Base-by-base conservation (phyloP, 1,140 invertebrate species). In the Drosophila kanapiae region DNA sequence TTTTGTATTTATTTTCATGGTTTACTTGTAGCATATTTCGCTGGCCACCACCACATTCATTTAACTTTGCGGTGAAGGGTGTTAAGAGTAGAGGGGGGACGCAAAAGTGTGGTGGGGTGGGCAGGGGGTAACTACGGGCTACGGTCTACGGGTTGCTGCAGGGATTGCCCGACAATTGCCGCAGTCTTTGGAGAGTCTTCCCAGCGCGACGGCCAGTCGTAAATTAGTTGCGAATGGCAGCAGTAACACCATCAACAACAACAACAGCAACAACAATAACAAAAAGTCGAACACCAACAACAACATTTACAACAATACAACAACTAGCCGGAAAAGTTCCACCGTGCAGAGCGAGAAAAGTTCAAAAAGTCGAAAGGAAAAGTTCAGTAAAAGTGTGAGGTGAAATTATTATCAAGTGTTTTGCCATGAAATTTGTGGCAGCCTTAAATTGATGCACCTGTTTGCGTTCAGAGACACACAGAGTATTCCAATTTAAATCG, bases 131-230 rank as follows among this genome's bases (percentile, higher is more conserved):
- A 0, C 6, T 3, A 0, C n/a, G 13, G 40, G 29, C 16, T 33
- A 18, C n/a, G 13, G 40, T 18, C 16, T 33, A 18, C 33, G 37
- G 51, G 69, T 48, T 67, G 65, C 35, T 48, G 59, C 40, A 61
- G 40, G 75, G 37, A 62, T 62, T 53, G 75, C 42, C 60, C 81
- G 59, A 84, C 81, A 84, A 80, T 84, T 76, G 83, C 83, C 61
- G 83, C 82, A 80, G 83, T 82, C 82, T 79, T 86, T 82, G 63
- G 82, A 87, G 82, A 87, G 69, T 72, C 79, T 82, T 86, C 67
- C 61, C 82, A 69, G 69, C 58, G 56, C 53, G 69, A 49, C 82
- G 62, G 47, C 10, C 60, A 83, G 83, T 87, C 82, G 82, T 87
- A 86, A 87, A 86, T 86, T 86, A 87, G 82, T 78, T 68, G 83